phyloP scores from a whole-genome alignment of 2,113 vertebrate genomes.

The Zapornia atra region DNA sequence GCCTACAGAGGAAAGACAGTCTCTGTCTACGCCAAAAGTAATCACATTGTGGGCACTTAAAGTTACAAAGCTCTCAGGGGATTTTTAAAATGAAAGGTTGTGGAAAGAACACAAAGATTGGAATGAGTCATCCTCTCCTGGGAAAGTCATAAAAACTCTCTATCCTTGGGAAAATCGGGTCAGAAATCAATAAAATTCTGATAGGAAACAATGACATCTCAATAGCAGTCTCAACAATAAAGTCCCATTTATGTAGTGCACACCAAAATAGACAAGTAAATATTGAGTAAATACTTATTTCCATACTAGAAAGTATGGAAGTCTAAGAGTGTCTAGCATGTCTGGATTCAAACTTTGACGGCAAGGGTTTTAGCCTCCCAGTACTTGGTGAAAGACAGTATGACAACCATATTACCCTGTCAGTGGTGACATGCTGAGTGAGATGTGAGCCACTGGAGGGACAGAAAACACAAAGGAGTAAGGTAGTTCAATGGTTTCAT shows the following conservation, averaged over 20 bases:
- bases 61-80: background rate
- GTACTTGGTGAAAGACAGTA: background rate
- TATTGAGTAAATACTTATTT: background rate
- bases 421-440: background rate
- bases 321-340: background rate
- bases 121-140: conserved; percentile 23
- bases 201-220: background rate
- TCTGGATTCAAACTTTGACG: background rate
- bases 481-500: background rate
- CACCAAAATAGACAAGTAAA: background rate
- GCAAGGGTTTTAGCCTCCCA: background rate
- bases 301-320: background rate
- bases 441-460: background rate
- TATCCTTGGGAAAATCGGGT: background rate
- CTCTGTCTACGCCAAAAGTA: background rate
- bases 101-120: background rate
- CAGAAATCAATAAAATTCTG: background rate
- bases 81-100: background rate
- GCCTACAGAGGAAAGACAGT: background rate
- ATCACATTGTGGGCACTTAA: background rate
- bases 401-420: background rate
- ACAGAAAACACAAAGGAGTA: background rate
- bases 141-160: background rate
- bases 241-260: background rate
- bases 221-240: background rate